Evolutionary conservation across 2,888 invertebrate species (phyloP), one percentile per base, ranked within the genome.

Genomic region (Exephanes ischioxanthus): DNA sequence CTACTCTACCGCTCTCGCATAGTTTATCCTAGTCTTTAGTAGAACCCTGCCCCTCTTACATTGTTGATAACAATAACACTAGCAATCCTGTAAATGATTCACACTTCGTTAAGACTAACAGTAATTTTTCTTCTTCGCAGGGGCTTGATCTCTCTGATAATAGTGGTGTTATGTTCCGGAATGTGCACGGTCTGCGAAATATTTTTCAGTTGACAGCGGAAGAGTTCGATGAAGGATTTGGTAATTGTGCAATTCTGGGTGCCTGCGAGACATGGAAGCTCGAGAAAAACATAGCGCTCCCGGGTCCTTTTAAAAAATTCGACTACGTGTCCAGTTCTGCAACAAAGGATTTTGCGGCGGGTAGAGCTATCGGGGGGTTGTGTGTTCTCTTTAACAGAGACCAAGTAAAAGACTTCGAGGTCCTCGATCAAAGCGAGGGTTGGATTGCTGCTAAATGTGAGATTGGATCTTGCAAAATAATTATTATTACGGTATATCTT

Each of bases 61-160:
- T 14, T 51, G 30, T 1, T 30, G 30, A 30, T 3, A 51, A 51
- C 5, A n/a, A 14, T 16, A 51, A 14, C 14, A 51, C 3, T 51
- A 16, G 16, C 22, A 22, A 22, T 22, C 22, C 22, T n/a, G 2
- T 3, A 1, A 51, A 51, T 16, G 51, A 0, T 16, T 16, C n/a
- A 51, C 16, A 16, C 2, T 3, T 4, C 6, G n/a, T 6, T 4
- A 6, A 51, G 3, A 16, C n/a, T 51, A 51, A 51, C 4, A 51
- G n/a, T 3, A n/a, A 14, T 5, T 51, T 3, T 16, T 51, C 16
- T 16, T 51, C n/a, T 51, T 51, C 51, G 16, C 51, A n/a, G 51
- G 51, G n/a, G 51, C 51, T 51, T 51, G 51, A 51, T 51, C 51
- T 51, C n/a, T 51, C 51, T 51, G 51, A 51, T 16, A 51, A 16